These are phyloP conservation scores for Sphaeramia orbicularis DNA, from an alignment of 2,797 vertebrate genomes.

Conservation along the genomic window DNA sequence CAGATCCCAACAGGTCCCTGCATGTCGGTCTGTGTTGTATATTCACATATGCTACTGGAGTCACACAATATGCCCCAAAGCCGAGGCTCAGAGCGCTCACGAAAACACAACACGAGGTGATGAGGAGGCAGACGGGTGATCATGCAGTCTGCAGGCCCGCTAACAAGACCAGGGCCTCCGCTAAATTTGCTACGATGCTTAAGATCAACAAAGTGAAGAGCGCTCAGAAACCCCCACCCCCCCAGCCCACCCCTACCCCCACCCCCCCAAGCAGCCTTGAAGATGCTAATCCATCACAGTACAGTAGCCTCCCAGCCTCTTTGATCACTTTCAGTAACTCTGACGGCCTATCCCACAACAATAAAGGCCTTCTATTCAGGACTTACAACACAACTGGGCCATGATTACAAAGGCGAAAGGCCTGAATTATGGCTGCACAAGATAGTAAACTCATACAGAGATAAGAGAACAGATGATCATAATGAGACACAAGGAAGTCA, in stretches of 20 bases:
- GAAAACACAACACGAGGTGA: conserved; percentile 35
- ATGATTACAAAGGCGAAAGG: conserved; percentile 58
- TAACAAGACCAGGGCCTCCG: conserved; percentile 47
- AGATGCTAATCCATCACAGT: conserved; percentile 78
- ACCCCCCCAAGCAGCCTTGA: conserved; percentile 54
- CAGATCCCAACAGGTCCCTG: conserved; percentile 74
- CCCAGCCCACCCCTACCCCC: conserved; percentile 13
- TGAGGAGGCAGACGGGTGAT: conserved; percentile 19
- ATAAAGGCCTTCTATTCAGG: conserved; percentile 52
- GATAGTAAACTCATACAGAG: conserved; percentile 29
- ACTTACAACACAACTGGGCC: conserved; percentile 41
- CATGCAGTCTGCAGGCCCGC: conserved; percentile 28
- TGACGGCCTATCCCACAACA: conserved; percentile 60
- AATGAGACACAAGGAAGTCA: conserved; percentile 58
- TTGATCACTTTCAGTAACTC: conserved; percentile 67
- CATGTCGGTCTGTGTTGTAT: conserved; percentile 63
- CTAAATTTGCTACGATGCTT: conserved; percentile 57
- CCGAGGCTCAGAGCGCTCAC: conserved; percentile 20
- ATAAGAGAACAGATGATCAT: conserved; percentile 57
- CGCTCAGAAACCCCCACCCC: conserved; percentile 40
- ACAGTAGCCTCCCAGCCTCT: conserved; percentile 67
- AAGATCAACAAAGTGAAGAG: conserved; percentile 62
- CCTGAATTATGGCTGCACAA: conserved; percentile 34
- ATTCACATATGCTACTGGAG: conserved; percentile 52
- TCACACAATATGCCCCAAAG: conserved; percentile 65